phyloP scores from a whole-genome alignment of 92 coral and sea anemone species.

The Phymanthus crucifer region DNA sequence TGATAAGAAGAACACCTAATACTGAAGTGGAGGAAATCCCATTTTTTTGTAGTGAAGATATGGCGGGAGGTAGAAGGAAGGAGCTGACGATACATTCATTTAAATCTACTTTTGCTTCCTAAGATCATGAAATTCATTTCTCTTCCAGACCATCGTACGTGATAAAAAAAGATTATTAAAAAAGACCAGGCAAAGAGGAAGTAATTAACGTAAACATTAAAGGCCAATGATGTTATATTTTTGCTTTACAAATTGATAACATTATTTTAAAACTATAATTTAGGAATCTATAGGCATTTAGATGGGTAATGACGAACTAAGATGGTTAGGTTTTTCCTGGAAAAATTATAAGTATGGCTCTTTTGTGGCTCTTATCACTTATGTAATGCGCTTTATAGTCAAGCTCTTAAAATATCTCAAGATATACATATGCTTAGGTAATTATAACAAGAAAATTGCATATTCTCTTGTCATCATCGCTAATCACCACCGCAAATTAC shows the following conservation, averaged over 20 bases:
- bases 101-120: neutral
- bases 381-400: too few relatives aligned
- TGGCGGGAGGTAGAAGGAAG: neutral
- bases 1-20: too few relatives aligned
- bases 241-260: neutral
- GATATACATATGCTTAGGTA: neutral
- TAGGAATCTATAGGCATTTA: too few relatives aligned
- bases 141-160: neutral
- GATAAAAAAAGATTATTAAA: neutral
- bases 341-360: too few relatives aligned
- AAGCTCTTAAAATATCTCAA: neutral
- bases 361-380: too few relatives aligned
- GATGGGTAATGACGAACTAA: too few relatives aligned
- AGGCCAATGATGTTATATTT: neutral
- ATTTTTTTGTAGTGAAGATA: neutral
- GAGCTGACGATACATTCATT: neutral
- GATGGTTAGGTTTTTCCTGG: too few relatives aligned
- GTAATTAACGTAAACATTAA: neutral
- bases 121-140: neutral
- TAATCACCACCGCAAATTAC: too few relatives aligned
- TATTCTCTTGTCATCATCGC: too few relatives aligned
- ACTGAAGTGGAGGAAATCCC: neutral
- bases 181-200: neutral
- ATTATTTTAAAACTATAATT: too few relatives aligned
- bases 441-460: neutral